phyloP scores from a whole-genome alignment of 2,113 vertebrate genomes.

The Eolophus roseicapilla region DNA sequence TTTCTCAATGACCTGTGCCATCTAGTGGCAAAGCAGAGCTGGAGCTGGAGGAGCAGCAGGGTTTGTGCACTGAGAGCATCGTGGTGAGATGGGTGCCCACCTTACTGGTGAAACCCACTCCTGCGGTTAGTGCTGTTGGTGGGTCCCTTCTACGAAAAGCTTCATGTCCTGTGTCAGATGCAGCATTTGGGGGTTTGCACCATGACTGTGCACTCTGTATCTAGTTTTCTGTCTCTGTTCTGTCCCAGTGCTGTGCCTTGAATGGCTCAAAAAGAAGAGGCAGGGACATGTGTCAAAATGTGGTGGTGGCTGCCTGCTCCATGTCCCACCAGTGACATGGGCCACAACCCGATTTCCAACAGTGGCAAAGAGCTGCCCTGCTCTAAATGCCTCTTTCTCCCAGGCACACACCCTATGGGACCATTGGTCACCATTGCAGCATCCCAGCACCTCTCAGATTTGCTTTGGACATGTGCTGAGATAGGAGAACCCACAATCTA shows the following conservation, averaged over 20 bases:
- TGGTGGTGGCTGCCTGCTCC: neutral
- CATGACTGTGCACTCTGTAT: accelerated
- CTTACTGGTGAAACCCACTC: accelerated
- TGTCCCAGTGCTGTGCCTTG: neutral
- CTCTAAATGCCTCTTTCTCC: neutral
- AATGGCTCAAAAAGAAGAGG: neutral
- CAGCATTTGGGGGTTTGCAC: neutral
- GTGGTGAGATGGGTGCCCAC: neutral
- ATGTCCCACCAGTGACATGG: accelerated
- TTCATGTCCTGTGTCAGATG: accelerated
- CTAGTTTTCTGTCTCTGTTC: neutral
- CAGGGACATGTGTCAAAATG: accelerated
- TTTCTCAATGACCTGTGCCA: conserved; percentile 71
- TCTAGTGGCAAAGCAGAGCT: conserved; percentile 59
- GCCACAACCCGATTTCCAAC: neutral
- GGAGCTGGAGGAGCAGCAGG: neutral
- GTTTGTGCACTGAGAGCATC: accelerated
- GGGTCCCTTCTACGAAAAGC: neutral
- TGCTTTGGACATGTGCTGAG: neutral
- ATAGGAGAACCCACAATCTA: neutral
- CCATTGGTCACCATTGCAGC: neutral
- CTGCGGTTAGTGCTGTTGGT: neutral
- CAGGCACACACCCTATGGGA: neutral
- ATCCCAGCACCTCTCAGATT: neutral
- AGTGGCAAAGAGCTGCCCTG: neutral